Conservation (phyloP, 53 echinoderm and acorn worm species). For the Holothuria scabra region DNA sequence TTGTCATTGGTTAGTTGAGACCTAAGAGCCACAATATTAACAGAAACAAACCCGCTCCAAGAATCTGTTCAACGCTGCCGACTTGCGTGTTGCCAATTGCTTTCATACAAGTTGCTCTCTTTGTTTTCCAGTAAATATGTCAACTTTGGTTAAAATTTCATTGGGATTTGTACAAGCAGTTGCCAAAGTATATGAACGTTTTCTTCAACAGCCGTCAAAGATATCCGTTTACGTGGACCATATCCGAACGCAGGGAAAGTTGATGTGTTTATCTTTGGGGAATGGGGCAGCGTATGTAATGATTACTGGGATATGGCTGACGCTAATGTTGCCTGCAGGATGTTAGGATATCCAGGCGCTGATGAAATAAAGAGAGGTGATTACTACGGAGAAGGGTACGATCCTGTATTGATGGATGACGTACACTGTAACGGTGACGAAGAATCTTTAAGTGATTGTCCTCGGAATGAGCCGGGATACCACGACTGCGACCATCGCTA, state of each 20-base stretch:
- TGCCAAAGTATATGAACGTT: no score
- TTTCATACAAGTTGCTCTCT: no score
- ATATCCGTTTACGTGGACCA: not conserved
- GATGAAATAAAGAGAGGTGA: constrained; percentile 17
- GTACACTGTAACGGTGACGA: constrained; percentile 27
- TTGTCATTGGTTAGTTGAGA: no score
- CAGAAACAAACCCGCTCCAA: no score
- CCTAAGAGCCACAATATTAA: no score
- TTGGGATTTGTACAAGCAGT: no score
- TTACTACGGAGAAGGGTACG: constrained; percentile 18
- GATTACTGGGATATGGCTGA: constrained; percentile 37
- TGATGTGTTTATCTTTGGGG: constrained; percentile 10
- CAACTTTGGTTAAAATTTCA: no score
- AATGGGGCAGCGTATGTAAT: constrained; percentile 22
- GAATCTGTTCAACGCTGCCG: no score
- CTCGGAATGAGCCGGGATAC: not conserved
- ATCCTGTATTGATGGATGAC: constrained; percentile 32
- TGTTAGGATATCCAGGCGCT: constrained; percentile 30
- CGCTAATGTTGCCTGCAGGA: constrained; percentile 20
- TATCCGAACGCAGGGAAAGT: not conserved
- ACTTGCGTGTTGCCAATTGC: no score
- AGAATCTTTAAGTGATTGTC: constrained; percentile 12
- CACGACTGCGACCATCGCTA: constrained; percentile 41
- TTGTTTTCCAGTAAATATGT: no score
- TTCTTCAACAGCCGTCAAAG: no score